A percentile compares a stretch with the other conserved stretches of the same genome.
Conservation (phyloP, 2,797 vertebrate species). For the Scarus forsteni region DNA sequence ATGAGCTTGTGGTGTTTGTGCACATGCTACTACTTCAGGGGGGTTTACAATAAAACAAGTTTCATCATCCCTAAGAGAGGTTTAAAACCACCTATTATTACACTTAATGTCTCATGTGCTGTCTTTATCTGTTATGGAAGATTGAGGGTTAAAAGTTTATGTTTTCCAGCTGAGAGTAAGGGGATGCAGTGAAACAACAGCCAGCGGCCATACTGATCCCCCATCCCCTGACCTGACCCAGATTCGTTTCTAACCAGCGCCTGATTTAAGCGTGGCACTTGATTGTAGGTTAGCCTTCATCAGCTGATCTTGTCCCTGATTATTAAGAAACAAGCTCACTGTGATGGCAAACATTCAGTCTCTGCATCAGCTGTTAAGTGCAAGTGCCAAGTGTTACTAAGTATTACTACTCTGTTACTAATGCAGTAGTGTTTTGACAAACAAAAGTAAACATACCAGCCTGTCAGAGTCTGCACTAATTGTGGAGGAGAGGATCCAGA, state of each 20-base stretch:
- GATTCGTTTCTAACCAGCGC: conserved; percentile 59
- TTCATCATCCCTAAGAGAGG: too few species aligned
- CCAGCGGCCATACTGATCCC: conserved; percentile 58
- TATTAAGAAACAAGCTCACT: conserved; percentile 8
- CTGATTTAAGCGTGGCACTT: conserved; percentile 58
- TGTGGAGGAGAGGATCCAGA: too few species aligned
- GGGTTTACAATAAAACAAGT: too few species aligned
- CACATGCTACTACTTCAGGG: too few species aligned
- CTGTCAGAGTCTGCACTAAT: too few species aligned
- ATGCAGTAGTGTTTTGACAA: too few species aligned
- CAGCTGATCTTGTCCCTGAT: conserved; percentile 35
- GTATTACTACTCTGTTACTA: too few species aligned
- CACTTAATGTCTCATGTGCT: not conserved
- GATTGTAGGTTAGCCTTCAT: conserved; percentile 48
- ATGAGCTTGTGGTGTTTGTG: too few species aligned
- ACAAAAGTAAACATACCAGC: too few species aligned
- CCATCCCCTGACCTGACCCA: conserved; percentile 77
- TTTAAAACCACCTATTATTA: too few species aligned
- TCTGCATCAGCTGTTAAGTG: conserved; percentile 30
- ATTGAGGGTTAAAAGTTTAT: conserved; percentile 13
- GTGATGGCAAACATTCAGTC: not conserved
- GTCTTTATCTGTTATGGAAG: not conserved
- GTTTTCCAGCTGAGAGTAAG: conserved; percentile 25
- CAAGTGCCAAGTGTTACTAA: conserved; percentile 4
- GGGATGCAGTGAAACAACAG: conserved; percentile 46